These are phyloP conservation scores for Tachystola acroxantha DNA, from an alignment of 2,888 invertebrate genomes.

Conservation along the genomic window DNA sequence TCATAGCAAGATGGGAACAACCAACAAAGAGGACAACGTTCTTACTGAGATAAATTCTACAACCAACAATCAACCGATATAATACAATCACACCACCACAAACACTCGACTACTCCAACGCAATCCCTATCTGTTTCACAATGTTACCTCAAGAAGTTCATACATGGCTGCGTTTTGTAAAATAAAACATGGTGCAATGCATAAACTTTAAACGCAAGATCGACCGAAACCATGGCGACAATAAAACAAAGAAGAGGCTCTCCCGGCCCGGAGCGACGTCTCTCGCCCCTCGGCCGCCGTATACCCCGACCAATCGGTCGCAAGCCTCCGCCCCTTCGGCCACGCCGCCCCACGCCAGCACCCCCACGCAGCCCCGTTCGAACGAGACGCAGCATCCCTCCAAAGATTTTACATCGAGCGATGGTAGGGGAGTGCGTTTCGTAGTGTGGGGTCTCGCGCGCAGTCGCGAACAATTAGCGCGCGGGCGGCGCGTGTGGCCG, in stretches of 20 bases:
- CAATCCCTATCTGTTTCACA: slow-evolving; percentile 51
- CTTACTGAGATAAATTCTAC: too few relatives aligned
- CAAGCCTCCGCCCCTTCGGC: slow-evolving; percentile 22
- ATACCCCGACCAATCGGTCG: slow-evolving; percentile 18
- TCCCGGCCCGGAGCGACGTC: slow-evolving; percentile 41
- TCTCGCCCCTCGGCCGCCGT: slow-evolving; percentile 33
- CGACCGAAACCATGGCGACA: slow-evolving; percentile 74
- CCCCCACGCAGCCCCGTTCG: slow-evolving; percentile 34
- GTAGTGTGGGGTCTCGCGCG: slow-evolving; percentile 61
- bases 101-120: slow-evolving; percentile 36
- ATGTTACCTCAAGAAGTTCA: slow-evolving; percentile 67
- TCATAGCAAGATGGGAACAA: too few relatives aligned
- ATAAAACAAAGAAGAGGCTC: slow-evolving; percentile 75
- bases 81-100: slow-evolving; percentile 31
- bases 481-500: slow-evolving; percentile 55
- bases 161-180: slow-evolving; percentile 71
- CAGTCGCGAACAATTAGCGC: slow-evolving; percentile 75
- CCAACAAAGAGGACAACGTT: too few relatives aligned
- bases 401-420: slow-evolving; percentile 70
- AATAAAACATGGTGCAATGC: slow-evolving; percentile 76
- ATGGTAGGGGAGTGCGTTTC: slow-evolving; percentile 61
- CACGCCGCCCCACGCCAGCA: slow-evolving; percentile 35
- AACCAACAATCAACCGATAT: too few relatives aligned
- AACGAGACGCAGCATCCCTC: slow-evolving; percentile 68
- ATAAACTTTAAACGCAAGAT: slow-evolving; percentile 77